These are phyloP conservation scores for Terrapene triunguis DNA, from an alignment of 2,113 vertebrate genomes.

Conservation along the genomic window DNA sequence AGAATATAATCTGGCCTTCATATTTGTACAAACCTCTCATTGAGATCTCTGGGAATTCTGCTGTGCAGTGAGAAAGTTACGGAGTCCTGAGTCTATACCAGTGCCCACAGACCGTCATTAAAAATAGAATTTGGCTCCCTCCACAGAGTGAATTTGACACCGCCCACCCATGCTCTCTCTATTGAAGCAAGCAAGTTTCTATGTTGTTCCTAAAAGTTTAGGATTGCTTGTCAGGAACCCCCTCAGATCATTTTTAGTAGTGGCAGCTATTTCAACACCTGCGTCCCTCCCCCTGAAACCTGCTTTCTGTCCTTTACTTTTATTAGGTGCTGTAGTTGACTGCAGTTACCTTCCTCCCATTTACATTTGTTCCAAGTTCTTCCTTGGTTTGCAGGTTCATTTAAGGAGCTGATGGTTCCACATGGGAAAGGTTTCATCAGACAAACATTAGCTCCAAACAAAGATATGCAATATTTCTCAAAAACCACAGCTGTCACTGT, in stretches of 20 bases:
- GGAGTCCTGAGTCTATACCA: background rate
- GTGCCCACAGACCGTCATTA: background rate
- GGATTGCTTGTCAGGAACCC: background rate
- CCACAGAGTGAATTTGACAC: background rate
- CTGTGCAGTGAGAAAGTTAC: background rate
- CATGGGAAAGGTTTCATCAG: background rate
- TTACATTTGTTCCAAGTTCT: background rate
- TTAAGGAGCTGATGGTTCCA: constrained; percentile 9
- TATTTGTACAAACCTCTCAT: background rate
- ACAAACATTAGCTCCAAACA: background rate
- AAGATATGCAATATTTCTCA: background rate
- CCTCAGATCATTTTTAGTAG: background rate
- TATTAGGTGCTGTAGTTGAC: background rate
- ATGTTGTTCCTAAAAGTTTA: background rate
- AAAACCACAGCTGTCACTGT: constrained; percentile 2
- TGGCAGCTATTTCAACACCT: background rate
- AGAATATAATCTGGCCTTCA: background rate
- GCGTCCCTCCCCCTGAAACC: background rate
- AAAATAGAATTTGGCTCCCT: background rate
- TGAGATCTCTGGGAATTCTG: background rate
- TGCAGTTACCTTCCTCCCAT: background rate
- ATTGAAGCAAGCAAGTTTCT: background rate
- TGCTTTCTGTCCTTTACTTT: background rate
- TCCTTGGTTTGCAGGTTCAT: background rate
- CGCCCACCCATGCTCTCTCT: background rate